These are phyloP conservation scores for Tridacna crocea DNA, from an alignment of 2,888 invertebrate genomes.

Conservation along the genomic window DNA sequence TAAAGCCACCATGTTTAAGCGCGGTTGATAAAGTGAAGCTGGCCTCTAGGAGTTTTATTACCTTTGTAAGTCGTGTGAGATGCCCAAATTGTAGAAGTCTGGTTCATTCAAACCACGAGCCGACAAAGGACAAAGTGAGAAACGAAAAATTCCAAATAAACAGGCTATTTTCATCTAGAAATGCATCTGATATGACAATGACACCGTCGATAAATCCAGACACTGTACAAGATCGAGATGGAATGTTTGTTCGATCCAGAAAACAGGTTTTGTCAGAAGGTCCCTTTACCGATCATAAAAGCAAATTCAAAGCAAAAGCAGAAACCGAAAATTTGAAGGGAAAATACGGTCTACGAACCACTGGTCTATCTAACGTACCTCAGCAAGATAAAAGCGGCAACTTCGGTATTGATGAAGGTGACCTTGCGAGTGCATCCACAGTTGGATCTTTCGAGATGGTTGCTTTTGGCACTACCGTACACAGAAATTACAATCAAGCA, in stretches of 20 bases:
- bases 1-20: slow-evolving; percentile 12
- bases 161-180: neutral
- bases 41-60: neutral
- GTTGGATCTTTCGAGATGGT: too few relatives aligned
- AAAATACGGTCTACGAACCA: too few relatives aligned
- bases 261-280: neutral
- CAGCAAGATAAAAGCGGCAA: too few relatives aligned
- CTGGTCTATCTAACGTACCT: too few relatives aligned
- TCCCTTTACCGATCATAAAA: neutral
- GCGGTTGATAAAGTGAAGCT: neutral
- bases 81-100: neutral
- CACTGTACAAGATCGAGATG: neutral
- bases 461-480: too few relatives aligned
- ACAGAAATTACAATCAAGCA: too few relatives aligned
- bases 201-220: neutral
- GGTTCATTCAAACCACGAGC: neutral
- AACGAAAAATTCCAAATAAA: slow-evolving; percentile 2
- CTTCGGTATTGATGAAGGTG: too few relatives aligned
- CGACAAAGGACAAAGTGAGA: neutral
- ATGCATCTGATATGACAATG: neutral
- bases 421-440: too few relatives aligned
- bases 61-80: neutral
- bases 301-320: neutral
- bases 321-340: too few relatives aligned
- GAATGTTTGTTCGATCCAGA: neutral